These are phyloP conservation scores for Cephonodes hylas DNA, from an alignment of 2,888 invertebrate species.

Conservation along the genomic window DNA sequence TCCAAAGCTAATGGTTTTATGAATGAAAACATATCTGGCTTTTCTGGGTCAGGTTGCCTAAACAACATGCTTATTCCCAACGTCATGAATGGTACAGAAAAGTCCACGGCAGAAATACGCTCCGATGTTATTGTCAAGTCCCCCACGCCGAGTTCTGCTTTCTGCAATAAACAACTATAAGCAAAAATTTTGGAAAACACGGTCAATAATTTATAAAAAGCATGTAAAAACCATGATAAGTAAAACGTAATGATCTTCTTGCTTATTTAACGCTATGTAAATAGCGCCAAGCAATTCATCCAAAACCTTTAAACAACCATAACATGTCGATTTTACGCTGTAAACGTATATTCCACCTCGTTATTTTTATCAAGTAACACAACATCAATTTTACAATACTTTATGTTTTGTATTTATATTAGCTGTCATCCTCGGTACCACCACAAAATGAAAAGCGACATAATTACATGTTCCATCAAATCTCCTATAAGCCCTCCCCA, in stretches of 20 bases:
- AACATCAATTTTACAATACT: neutral
- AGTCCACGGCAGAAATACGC: conserved; percentile 92
- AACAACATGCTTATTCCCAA: conserved; percentile 94
- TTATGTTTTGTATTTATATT: neutral
- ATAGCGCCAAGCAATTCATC: neutral
- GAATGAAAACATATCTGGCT: conserved; percentile 94
- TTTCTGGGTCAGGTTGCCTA: conserved; percentile 86
- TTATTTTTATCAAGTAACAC: too few species aligned
- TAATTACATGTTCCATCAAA: conserved; percentile 84
- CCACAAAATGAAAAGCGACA: neutral
- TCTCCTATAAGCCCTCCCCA: conserved; percentile 90
- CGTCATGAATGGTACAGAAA: conserved; percentile 98
- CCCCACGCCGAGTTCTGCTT: conserved; percentile 95
- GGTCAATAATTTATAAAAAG: neutral
- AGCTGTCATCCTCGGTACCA: neutral
- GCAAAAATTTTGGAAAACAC: neutral
- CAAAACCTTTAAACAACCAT: too few species aligned
- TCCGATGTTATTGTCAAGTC: conserved; percentile 96
- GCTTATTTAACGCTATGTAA: neutral
- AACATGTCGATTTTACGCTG: too few species aligned
- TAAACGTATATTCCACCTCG: too few species aligned
- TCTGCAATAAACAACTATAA: conserved; percentile 76
- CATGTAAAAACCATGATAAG: neutral
- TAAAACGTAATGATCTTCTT: neutral
- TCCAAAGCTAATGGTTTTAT: conserved; percentile 90